Percentiles rank a stretch among this genome's conserved stretches.
Conservation (phyloP, 2,888 invertebrate species). For the Sarcophaga rosellei region DNA sequence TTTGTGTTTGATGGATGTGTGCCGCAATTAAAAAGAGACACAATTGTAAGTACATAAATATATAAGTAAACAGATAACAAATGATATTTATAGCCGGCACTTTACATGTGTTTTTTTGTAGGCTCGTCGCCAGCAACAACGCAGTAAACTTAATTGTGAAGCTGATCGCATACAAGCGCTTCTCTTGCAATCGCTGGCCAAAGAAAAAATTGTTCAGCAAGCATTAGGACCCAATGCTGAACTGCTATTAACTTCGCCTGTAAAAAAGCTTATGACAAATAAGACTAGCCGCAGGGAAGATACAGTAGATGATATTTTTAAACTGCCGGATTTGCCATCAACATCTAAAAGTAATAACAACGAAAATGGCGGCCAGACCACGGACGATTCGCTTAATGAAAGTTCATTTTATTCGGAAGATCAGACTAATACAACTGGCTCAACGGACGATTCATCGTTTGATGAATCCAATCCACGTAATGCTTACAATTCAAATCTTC, state of each 20-base stretch:
- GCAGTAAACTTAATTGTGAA: constrained; percentile 86
- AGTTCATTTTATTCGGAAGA: constrained; percentile 60
- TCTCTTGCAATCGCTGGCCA: constrained; percentile 87
- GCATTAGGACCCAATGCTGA: constrained; percentile 82
- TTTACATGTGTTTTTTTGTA: constrained; percentile 76
- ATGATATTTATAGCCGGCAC: background rate
- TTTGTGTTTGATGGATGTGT: constrained; percentile 99
- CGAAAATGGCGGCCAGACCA: constrained; percentile 75
- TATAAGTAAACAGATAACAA: background rate
- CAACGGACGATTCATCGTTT: constrained; percentile 78
- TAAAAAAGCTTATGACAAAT: constrained; percentile 73
- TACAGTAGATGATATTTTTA: constrained; percentile 85
- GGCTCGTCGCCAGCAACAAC: constrained; percentile 89
- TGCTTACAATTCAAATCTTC: constrained; percentile 83
- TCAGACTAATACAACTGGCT: constrained; percentile 70
- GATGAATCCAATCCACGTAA: constrained; percentile 78
- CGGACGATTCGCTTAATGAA: constrained; percentile 60
- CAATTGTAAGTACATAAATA: constrained; percentile 86
- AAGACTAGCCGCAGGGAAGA: constrained; percentile 67
- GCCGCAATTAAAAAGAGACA: constrained; percentile 94
- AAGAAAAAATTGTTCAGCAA: constrained; percentile 89
- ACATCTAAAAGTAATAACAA: constrained; percentile 33
- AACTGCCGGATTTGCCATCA: constrained; percentile 83
- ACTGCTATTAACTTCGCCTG: constrained; percentile 77
- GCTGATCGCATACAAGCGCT: constrained; percentile 89